Evolutionary conservation across 2,113 vertebrate species (phyloP).

Genomic region (Saccopteryx leptura): DNA sequence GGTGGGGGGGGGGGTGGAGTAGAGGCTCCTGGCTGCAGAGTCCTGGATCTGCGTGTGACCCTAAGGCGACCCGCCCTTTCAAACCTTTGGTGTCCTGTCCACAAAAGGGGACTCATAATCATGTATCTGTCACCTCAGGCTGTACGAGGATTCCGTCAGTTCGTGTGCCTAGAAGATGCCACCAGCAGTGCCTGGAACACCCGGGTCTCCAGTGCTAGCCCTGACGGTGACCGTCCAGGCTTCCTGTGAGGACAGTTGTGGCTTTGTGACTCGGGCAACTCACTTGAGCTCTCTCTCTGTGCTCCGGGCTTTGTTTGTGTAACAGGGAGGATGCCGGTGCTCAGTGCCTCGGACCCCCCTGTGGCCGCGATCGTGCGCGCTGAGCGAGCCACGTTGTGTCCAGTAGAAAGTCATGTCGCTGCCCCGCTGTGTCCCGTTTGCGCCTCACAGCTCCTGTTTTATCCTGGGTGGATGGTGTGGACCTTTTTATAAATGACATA

Average conservation of each 20-base stretch:
- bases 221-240: fast-evolving
- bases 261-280: background rate
- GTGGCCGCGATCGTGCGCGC: fast-evolving
- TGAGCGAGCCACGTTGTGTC: background rate
- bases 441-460: background rate
- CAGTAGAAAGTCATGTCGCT: background rate
- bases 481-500: constrained; percentile 68
- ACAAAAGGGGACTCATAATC: background rate
- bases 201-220: background rate
- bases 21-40: background rate
- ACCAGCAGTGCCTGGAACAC: fast-evolving
- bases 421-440: background rate
- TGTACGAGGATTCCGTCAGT: fast-evolving
- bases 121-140: background rate
- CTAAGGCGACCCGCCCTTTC: background rate
- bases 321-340: fast-evolving
- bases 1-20: no score
- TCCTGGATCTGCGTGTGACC: background rate
- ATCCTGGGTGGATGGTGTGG: background rate
- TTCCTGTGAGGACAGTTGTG: background rate
- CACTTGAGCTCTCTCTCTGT: background rate
- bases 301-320: background rate
- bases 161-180: fast-evolving
- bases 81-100: background rate
- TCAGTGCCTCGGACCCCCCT: background rate